Conservation (phyloP, 37 sponge, comb jelly and placozoan genomes). For the Trichoplax adhaerens region DNA sequence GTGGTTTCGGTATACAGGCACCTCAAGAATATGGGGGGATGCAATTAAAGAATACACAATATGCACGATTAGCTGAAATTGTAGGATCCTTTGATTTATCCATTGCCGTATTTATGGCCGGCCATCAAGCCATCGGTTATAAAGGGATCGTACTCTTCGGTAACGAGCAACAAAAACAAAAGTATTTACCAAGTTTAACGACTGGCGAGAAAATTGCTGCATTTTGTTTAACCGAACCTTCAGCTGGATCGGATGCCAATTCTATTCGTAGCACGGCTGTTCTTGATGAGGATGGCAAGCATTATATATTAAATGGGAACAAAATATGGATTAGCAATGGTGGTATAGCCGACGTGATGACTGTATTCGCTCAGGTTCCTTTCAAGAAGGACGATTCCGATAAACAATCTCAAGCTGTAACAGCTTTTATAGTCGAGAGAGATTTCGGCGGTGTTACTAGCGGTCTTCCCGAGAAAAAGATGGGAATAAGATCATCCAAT, state of each 20-base stretch:
- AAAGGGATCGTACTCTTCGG: constrained; percentile 76
- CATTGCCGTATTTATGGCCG: constrained; percentile 66
- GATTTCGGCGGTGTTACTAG: constrained; percentile 80
- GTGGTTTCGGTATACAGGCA: too few relatives aligned
- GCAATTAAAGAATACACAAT: too few relatives aligned
- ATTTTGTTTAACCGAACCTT: constrained; percentile 93
- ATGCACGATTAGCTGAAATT: constrained; percentile 72
- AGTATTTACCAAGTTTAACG: constrained; percentile 80
- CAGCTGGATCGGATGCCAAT: constrained; percentile 93
- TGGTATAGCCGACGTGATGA: constrained; percentile 86
- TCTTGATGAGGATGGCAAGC: constrained; percentile 77
- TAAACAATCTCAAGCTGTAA: constrained; percentile 10
- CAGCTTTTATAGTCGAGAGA: constrained; percentile 95
- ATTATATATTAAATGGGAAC: constrained; percentile 91
- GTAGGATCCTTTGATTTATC: constrained; percentile 82
- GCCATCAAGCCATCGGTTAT: constrained; percentile 53
- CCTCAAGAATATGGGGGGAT: too few relatives aligned
- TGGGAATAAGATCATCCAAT: constrained; percentile 97
- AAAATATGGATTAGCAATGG: constrained; percentile 99
- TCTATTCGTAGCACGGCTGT: constrained; percentile 81
- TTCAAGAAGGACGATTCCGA: too few relatives aligned
- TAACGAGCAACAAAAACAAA: constrained; percentile 68
- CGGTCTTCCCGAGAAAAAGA: constrained; percentile 98
- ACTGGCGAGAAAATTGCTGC: constrained; percentile 79
- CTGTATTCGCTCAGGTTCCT: constrained; percentile 76